These are phyloP conservation scores for Cephus runcator DNA, from an alignment of 2,888 invertebrate species.

Conservation along the genomic window DNA sequence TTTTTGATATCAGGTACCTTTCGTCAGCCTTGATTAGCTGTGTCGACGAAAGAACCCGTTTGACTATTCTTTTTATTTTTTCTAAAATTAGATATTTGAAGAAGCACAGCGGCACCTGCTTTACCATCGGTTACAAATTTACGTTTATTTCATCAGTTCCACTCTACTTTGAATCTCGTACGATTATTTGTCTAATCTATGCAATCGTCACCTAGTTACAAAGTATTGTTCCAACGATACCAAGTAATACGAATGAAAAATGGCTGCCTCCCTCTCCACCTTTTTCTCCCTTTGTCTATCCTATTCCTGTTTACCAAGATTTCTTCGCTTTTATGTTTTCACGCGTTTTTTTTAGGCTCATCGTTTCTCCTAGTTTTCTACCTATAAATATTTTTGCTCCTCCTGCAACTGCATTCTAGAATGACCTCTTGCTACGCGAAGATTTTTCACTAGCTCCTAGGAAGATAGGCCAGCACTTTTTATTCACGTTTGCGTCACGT, in stretches of 20 bases:
- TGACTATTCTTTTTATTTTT: not conserved
- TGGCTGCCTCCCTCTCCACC: not conserved
- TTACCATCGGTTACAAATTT: not conserved
- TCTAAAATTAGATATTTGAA: not conserved
- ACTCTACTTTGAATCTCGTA: not conserved
- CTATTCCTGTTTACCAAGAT: not conserved
- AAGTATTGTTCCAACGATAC: not conserved
- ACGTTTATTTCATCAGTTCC: not conserved
- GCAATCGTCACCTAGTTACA: not conserved
- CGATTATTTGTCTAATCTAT: not conserved
- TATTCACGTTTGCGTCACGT: not conserved
- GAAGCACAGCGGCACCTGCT: not conserved
- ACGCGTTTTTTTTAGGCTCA: no score
- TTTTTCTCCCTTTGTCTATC: not conserved
- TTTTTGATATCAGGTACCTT: conserved; percentile 38
- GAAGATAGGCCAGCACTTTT: no score
- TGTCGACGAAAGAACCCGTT: not conserved
- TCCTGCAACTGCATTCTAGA: no score
- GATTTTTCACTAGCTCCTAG: no score
- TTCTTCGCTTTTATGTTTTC: not conserved
- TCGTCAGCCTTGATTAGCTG: conserved; percentile 29
- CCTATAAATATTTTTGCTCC: no score
- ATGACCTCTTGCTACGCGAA: no score
- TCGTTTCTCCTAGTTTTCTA: no score
- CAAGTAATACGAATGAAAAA: not conserved